Conservation (phyloP, 2,888 invertebrate genomes). For the Baronia brevicornis region DNA sequence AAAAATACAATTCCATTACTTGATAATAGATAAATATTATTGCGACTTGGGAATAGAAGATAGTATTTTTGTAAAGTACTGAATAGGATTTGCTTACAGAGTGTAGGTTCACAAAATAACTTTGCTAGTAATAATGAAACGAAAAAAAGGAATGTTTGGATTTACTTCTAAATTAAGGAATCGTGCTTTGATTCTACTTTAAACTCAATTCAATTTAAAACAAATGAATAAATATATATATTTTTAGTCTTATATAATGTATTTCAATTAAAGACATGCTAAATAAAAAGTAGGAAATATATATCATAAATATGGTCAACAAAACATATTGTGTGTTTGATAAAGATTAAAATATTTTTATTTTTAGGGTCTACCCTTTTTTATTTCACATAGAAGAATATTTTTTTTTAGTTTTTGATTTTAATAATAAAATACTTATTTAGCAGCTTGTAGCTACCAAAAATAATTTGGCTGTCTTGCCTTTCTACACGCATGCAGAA, state of each 20-base stretch:
- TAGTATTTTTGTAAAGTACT: constrained; percentile 37
- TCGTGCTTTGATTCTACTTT: constrained; percentile 1
- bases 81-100: constrained; percentile 14
- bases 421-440: constrained; percentile 43
- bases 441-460: constrained; percentile 65
- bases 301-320: too few species aligned
- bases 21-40: constrained; percentile 24
- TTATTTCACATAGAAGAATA: too few species aligned
- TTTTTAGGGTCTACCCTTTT: too few species aligned
- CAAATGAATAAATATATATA: neutral
- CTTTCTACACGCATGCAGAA: constrained; percentile 70
- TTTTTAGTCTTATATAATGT: too few species aligned
- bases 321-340: too few species aligned
- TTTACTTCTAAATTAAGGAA: neutral
- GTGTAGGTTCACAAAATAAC: constrained; percentile 2
- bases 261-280: too few species aligned
- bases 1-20: constrained; percentile 67
- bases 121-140: constrained; percentile 2
- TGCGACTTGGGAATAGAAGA: constrained; percentile 24
- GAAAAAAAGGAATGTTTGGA: neutral
- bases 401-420: constrained; percentile 8
- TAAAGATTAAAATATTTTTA: too few species aligned
- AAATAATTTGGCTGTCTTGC: constrained; percentile 55
- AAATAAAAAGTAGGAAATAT: too few species aligned
- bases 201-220: neutral